A percentile compares a stretch with the other conserved stretches of the same genome.
Conservation (phyloP, 2,888 invertebrate species). For the Netelia fuscicornis region DNA sequence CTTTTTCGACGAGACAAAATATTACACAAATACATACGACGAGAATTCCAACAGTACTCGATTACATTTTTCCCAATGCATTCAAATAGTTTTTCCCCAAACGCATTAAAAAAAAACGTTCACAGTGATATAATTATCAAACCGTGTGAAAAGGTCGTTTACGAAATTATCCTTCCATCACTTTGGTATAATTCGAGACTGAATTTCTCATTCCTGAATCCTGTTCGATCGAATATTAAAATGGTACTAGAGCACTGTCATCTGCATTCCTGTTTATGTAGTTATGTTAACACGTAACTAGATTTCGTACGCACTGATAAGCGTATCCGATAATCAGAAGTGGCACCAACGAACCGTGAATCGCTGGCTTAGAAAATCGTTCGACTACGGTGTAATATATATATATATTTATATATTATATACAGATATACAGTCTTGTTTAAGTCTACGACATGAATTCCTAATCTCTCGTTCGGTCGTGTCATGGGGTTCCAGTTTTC, state of each 20-base stretch:
- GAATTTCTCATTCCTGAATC: no score
- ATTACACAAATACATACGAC: no score
- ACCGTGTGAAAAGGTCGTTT: no score
- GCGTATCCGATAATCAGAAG: constrained; percentile 5
- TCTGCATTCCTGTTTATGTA: neutral
- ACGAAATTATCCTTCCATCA: no score
- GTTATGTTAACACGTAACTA: neutral
- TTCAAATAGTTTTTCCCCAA: no score
- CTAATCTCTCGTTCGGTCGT: constrained; percentile 58
- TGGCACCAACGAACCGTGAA: neutral
- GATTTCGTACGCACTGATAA: constrained; percentile 21
- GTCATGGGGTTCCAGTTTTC: neutral
- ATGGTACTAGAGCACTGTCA: neutral
- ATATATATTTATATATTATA: neutral
- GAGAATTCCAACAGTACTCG: no score
- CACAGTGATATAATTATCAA: no score
- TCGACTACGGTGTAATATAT: neutral
- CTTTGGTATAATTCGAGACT: no score
- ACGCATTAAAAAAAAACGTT: no score
- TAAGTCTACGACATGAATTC: constrained; percentile 68
- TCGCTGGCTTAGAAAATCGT: neutral
- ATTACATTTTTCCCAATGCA: no score
- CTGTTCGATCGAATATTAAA: no score
- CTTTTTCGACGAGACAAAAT: no score
- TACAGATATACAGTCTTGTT: neutral